These are phyloP conservation scores for Gopherus evgoodei DNA, from an alignment of 2,113 vertebrate species.

Conservation along the genomic window DNA sequence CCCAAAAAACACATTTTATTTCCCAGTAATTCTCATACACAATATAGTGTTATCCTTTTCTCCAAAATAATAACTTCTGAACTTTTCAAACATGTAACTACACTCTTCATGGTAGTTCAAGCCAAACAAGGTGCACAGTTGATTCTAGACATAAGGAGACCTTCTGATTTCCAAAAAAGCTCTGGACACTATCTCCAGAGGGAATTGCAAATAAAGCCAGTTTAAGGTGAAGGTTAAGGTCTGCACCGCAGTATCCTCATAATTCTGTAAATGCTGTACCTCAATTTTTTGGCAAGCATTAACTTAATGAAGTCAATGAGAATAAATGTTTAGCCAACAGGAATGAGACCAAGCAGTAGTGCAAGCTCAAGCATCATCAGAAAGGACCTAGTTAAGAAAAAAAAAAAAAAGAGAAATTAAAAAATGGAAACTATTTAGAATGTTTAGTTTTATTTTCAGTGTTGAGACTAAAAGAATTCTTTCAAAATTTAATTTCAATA, in stretches of 20 bases:
- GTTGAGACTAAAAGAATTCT: background rate
- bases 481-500: background rate
- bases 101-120: slow-evolving; percentile 64
- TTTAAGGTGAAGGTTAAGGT: background rate
- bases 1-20: slow-evolving; percentile 49
- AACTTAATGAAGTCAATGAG: slow-evolving; percentile 39
- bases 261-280: background rate
- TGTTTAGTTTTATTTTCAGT: background rate
- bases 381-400: slow-evolving; percentile 57
- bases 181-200: background rate
- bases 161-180: slow-evolving; percentile 28
- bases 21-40: slow-evolving; percentile 52
- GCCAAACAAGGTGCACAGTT: slow-evolving; percentile 30
- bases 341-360: slow-evolving; percentile 61
- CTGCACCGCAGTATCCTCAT: background rate
- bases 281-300: slow-evolving; percentile 15
- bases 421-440: background rate
- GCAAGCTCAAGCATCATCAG: slow-evolving; percentile 66
- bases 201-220: background rate
- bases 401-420: slow-evolving; percentile 39
- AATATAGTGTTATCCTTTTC: slow-evolving; percentile 6
- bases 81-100: slow-evolving; percentile 67
- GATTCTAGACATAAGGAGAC: slow-evolving; percentile 22
- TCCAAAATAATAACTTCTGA: slow-evolving; percentile 61
- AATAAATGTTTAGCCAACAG: slow-evolving; percentile 56